These are phyloP conservation scores for Cryptotermes secundus DNA, from an alignment of 1,140 invertebrate species.

Conservation along the genomic window DNA sequence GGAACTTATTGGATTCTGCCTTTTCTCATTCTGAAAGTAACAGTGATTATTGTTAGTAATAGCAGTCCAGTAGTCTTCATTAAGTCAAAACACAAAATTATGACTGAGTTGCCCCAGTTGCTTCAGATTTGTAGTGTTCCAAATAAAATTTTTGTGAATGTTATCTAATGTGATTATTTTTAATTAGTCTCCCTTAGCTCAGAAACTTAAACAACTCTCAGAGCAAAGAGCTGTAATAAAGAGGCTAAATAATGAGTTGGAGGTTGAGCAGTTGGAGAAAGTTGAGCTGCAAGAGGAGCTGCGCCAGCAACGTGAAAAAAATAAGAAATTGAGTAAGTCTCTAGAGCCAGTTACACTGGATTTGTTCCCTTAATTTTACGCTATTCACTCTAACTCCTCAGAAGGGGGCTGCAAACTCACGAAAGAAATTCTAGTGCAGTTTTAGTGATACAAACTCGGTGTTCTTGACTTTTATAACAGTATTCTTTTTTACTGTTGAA, in stretches of 20 bases:
- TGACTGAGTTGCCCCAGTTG: too few relatives aligned
- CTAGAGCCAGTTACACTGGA: neutral
- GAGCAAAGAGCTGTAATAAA: conserved; percentile 4
- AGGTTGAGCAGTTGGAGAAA: neutral
- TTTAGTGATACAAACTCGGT: too few relatives aligned
- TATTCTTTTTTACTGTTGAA: too few relatives aligned
- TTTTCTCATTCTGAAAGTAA: neutral
- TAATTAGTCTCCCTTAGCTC: neutral
- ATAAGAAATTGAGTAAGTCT: neutral
- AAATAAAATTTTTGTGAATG: too few relatives aligned
- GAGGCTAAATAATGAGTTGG: neutral
- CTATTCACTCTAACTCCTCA: too few relatives aligned
- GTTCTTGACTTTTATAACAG: too few relatives aligned
- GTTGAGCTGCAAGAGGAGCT: neutral
- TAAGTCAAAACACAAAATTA: neutral
- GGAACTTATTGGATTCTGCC: neutral
- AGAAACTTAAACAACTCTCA: neutral
- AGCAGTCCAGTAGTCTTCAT: neutral
- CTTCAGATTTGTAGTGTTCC: neutral
- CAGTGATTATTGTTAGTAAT: neutral
- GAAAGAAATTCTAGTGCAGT: too few relatives aligned
- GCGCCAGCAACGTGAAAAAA: neutral
- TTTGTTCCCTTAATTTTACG: too few relatives aligned
- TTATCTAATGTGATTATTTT: neutral
- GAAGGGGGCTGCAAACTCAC: too few relatives aligned